Base-by-base conservation (phyloP, 2,113 vertebrate genomes). In the Eurystomus gularis region DNA sequence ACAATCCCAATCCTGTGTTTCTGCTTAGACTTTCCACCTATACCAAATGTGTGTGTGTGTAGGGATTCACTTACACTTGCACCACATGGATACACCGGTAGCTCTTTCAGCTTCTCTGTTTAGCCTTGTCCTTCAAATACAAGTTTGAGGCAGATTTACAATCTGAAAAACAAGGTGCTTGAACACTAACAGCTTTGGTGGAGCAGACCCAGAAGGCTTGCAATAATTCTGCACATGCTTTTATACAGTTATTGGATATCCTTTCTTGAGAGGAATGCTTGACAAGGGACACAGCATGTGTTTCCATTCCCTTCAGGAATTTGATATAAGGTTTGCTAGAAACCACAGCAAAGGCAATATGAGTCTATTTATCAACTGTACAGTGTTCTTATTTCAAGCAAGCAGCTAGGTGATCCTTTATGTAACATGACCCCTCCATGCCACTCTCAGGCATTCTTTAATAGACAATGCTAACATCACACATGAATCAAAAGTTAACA, bases 161-260 rank as follows among this genome's bases (percentile, higher is more conserved):
- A 89, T 69, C 80, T 94, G 83, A 73, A 91, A 95, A 96, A 95
- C 83, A 90, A 97, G 91, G 87, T 69, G 71, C 83, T 94, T 20
- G 46, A 77, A 79, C 97, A 91, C 54, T 44, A 81, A 84, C 88
- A 96, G 39, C 88, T 71, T 93, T 92, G 91, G 37, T 80, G 48
- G 82, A 97, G 58, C 94, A 93, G 66, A 48, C 95, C 84, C 88
- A 42, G 93, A 92, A 79, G 82, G 76, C 48, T 64, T 86, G 72
- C 80, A 96, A 77, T 97, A 96, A 95, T 91, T 96, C 89, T 91
- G 58, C 90, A 95, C 87, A 23, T 39, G 94, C 51, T 77, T 93
- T 93, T 48, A 82, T 92, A 96, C 93, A 93, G 71, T 94, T 97
- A 95, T 88, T 97, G 96, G 91, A 80, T 94, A 96, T 71, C 64